Percentiles rank a stretch among this genome's conserved stretches.
Conservation (phyloP, 2,888 invertebrate species). For the Xanthostigma xanthostigma region DNA sequence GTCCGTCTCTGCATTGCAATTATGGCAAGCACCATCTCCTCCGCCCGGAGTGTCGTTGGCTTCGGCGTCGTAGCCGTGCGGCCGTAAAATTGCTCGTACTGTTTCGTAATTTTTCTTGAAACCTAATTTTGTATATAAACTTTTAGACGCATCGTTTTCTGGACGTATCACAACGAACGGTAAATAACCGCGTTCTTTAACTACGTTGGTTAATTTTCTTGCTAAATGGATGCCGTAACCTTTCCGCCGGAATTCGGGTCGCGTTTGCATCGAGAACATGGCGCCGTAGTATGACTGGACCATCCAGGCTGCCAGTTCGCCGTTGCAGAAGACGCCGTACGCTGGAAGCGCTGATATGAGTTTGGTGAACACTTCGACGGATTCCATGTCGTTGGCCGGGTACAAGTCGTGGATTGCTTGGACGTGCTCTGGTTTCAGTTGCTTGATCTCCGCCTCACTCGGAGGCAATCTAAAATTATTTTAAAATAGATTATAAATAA, state of each 20-base stretch:
- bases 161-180: constrained; percentile 79
- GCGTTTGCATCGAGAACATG: constrained; percentile 85
- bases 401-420: constrained; percentile 72
- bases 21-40: constrained; percentile 5
- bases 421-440: constrained; percentile 62
- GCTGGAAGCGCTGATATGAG: constrained; percentile 64
- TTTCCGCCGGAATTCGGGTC: constrained; percentile 28
- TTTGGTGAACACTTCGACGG: constrained; percentile 67
- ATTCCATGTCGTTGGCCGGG: constrained; percentile 79
- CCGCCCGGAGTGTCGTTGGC: constrained; percentile 21
- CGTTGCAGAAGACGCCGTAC: constrained; percentile 60
- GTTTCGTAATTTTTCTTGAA: constrained; percentile 68
- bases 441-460: constrained; percentile 56
- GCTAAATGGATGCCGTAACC: constrained; percentile 59
- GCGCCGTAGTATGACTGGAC: constrained; percentile 82
- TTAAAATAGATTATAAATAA: background rate
- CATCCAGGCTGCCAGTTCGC: constrained; percentile 78
- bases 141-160: constrained; percentile 74
- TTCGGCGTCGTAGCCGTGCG: constrained; percentile 27
- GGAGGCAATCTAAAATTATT: constrained; percentile 30
- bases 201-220: constrained; percentile 46
- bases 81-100: constrained; percentile 62
- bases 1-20: too few relatives aligned
- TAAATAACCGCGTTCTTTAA: constrained; percentile 58
- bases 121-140: constrained; percentile 68